Percentiles rank a stretch among this genome's conserved stretches.
Conservation (phyloP, 2,113 vertebrate genomes). For the Cricetomys ansorgei region DNA sequence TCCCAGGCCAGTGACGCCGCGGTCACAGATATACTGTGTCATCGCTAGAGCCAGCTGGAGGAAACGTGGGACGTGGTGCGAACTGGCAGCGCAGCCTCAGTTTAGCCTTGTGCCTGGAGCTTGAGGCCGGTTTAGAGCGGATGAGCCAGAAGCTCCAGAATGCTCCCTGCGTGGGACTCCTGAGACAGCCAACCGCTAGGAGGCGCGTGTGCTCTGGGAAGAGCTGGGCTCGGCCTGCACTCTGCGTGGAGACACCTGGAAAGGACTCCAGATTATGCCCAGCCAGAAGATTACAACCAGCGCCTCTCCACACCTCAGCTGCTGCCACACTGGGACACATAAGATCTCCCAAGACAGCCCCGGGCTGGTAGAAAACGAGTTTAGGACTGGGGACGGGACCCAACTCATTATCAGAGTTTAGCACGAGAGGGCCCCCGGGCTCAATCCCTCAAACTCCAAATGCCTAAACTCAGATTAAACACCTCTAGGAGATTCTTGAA, state of each 20-base stretch:
- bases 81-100: background rate
- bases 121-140: no score
- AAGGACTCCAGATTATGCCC: fast-evolving
- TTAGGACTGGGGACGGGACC: background rate
- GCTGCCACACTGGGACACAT: background rate
- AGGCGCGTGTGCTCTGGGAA: slow-evolving; percentile 56
- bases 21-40: background rate
- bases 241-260: fast-evolving
- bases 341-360: background rate
- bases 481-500: background rate
- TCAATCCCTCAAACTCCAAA: background rate
- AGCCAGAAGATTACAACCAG: background rate
- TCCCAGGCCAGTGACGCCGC: background rate
- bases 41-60: background rate
- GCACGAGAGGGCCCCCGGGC: no score
- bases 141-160: fast-evolving
- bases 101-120: background rate
- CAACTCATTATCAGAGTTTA: no score
- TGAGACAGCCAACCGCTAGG: background rate
- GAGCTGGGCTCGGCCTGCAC: fast-evolving
- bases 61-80: background rate
- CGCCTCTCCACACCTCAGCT: fast-evolving
- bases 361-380: background rate
- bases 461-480: background rate
- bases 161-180: fast-evolving